Evolutionary conservation across 1,140 invertebrate species (phyloP), one percentile per base, ranked within the genome.

Genomic region (Ectropis grisescens): DNA sequence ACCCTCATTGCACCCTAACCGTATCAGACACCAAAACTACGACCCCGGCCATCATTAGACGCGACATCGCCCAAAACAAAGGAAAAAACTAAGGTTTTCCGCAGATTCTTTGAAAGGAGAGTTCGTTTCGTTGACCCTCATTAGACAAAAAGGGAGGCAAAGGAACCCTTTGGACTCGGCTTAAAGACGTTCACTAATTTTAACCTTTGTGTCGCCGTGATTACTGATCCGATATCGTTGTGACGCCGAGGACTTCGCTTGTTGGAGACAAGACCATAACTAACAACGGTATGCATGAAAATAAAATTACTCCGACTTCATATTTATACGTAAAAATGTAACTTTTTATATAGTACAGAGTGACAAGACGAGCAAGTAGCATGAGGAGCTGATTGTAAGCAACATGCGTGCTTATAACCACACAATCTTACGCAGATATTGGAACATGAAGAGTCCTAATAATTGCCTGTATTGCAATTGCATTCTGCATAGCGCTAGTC

Each of bases 141-240:
- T 54, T 46, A 54, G 19, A 19, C 10, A 49, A 46, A 54, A 54
- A 46, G 35, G 39, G 22, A 19, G 8, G 47, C 51, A 54, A 54
- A 47, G 36, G 26, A 31, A 41, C 28, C 40, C 33, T 38, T 46
- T 44, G 29, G 25, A 30, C n/a, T 31, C 15, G 13, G 32, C 30
- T 36, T 28, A 24, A 36, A 41, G 33, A 42, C 30, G 39, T 16
- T 33, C 32, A 47, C 37, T 51, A 51, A 47, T 47, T 38, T 26
- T 34, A 11, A 40, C 43, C 33, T 43, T 47, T 51, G 33, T 36
- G 28, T 35, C 13, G 16, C 16, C 16, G 16, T 33, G 41, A 42
- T 49, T 40, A 29, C 30, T 15, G 37, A 41, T 37, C 15, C 13
- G 4, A 31, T 33, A 27, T 24, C 11, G 35, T 3, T 19, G 16